Evolutionary conservation across 2,113 vertebrate genomes (phyloP).

Genomic region (Calidris pugnax): DNA sequence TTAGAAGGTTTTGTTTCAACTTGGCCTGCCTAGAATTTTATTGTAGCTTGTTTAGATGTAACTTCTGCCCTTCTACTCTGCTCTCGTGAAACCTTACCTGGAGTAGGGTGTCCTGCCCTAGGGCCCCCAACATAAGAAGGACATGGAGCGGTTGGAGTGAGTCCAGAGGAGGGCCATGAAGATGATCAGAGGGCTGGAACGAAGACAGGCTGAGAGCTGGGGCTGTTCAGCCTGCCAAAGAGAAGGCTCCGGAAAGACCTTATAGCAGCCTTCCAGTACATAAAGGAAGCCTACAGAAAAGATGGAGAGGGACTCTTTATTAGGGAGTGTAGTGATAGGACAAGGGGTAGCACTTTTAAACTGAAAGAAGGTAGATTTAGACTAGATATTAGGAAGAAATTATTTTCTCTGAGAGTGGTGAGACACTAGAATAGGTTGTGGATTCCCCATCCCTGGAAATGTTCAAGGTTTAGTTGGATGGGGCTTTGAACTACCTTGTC

Average conservation of each 20-base stretch:
- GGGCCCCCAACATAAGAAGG: neutral
- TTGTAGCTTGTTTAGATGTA: neutral
- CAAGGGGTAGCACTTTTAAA: neutral
- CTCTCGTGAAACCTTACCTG: neutral
- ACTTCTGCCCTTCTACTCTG: neutral
- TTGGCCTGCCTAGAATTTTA: neutral
- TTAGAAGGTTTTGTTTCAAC: neutral
- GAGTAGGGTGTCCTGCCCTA: neutral
- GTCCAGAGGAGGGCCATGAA: neutral
- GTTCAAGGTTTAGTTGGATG: neutral
- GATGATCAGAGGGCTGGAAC: neutral
- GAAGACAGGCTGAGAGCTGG: neutral
- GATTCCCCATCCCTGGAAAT: neutral
- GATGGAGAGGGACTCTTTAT: neutral
- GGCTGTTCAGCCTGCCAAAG: neutral
- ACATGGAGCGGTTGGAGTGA: neutral
- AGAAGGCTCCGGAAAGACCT: neutral
- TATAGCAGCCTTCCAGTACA: neutral
- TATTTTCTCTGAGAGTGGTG: neutral
- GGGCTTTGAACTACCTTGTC: neutral
- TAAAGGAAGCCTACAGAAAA: neutral
- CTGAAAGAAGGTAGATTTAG: neutral
- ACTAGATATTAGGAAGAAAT: neutral
- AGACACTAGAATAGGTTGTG: neutral
- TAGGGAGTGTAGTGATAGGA: neutral